Conservation (phyloP, 2,797 vertebrate genomes). For the Leuciscus waleckii region DNA sequence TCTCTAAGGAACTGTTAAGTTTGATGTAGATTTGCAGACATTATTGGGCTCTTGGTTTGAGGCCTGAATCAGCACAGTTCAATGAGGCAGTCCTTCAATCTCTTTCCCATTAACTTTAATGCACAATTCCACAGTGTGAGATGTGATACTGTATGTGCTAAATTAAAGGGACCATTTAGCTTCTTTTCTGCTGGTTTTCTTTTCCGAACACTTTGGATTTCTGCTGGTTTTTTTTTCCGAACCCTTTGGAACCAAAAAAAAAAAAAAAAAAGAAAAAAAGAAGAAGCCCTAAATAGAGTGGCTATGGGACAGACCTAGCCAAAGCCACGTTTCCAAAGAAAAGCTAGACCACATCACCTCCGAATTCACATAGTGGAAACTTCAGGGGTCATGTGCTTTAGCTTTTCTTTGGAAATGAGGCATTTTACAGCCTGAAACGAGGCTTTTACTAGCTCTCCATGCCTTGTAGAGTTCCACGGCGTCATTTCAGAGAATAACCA, state of each 20-base stretch:
- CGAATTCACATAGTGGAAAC: slow-evolving; percentile 34
- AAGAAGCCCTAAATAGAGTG: background rate
- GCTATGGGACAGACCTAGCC: background rate
- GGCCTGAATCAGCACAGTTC: slow-evolving; percentile 54
- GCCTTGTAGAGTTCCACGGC: slow-evolving; percentile 1
- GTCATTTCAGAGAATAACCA: slow-evolving; percentile 16
- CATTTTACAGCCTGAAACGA: slow-evolving; percentile 40
- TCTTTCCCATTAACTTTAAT: slow-evolving; percentile 50
- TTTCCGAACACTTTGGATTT: slow-evolving; percentile 17
- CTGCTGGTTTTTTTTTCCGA: slow-evolving; percentile 29
- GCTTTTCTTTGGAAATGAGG: slow-evolving; percentile 46
- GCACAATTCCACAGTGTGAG: slow-evolving; percentile 37
- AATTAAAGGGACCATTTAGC: slow-evolving; percentile 42
- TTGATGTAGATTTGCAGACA: slow-evolving; percentile 45
- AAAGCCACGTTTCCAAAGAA: slow-evolving; percentile 14
- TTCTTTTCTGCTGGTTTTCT: slow-evolving; percentile 34
- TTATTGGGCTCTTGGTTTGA: slow-evolving; percentile 50
- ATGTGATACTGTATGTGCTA: slow-evolving; percentile 44
- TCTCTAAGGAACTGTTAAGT: slow-evolving; percentile 48
- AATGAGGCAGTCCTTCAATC: slow-evolving; percentile 44
- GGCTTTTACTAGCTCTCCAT: slow-evolving; percentile 20
- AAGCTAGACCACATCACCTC: background rate
- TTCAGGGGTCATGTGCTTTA: slow-evolving; percentile 7
- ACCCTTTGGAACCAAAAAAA: background rate
- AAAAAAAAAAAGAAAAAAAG: too few relatives aligned